These are phyloP conservation scores for Lophotis ruficrista DNA, from an alignment of 2,113 vertebrate genomes.

Conservation along the genomic window DNA sequence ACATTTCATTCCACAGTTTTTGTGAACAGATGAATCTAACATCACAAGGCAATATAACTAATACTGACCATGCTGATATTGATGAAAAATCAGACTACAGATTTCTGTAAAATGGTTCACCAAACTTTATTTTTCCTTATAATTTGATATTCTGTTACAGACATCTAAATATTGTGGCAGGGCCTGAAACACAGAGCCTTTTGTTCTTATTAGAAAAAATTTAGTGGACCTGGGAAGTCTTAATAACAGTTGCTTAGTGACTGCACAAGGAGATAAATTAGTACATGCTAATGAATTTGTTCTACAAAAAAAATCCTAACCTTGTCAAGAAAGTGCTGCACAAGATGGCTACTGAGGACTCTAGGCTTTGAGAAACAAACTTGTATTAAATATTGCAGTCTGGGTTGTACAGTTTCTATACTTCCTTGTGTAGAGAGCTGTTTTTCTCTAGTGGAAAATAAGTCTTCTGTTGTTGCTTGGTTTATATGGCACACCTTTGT, in stretches of 20 bases:
- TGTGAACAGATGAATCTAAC: not conserved
- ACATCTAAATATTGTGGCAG: not conserved
- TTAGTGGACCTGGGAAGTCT: not conserved
- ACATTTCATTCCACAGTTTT: not conserved
- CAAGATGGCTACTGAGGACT: not conserved
- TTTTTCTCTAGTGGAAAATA: not conserved
- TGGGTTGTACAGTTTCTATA: not conserved
- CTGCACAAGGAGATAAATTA: not conserved
- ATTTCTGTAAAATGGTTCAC: not conserved
- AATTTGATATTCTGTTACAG: not conserved
- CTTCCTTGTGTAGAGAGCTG: not conserved
- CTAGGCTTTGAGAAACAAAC: not conserved
- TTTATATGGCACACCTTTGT: not conserved
- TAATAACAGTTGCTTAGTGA: not conserved
- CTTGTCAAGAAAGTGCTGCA: not conserved
- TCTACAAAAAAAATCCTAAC: not conserved
- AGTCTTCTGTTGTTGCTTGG: not conserved
- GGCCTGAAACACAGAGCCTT: not conserved
- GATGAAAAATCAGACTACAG: not conserved
- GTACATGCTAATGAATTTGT: not conserved
- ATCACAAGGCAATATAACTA: not conserved
- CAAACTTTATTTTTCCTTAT: not conserved
- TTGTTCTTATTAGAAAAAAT: not conserved
- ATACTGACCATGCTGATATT: not conserved
- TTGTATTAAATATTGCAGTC: not conserved